These are phyloP conservation scores for Brachyrhaphis roseni DNA, from an alignment of 2,797 vertebrate species.

Conservation along the genomic window DNA sequence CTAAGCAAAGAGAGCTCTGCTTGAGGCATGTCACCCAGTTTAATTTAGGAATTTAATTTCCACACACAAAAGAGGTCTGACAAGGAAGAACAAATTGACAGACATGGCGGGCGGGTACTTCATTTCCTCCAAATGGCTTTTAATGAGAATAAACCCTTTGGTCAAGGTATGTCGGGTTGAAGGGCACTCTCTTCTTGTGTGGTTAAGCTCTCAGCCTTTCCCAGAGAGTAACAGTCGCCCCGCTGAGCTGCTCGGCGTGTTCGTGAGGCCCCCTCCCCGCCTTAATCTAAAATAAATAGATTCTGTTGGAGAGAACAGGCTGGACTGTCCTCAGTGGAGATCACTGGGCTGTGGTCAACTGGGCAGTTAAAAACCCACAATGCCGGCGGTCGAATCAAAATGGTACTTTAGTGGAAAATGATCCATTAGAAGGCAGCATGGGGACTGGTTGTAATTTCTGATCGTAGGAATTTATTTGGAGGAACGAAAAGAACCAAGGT, in stretches of 20 bases:
- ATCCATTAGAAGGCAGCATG: slow-evolving; percentile 57
- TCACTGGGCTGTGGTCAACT: slow-evolving; percentile 58
- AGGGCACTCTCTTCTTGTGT: slow-evolving; percentile 45
- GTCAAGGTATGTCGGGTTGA: slow-evolving; percentile 59
- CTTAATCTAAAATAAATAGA: slow-evolving; percentile 72
- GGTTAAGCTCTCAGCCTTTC: slow-evolving; percentile 36
- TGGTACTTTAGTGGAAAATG: slow-evolving; percentile 53
- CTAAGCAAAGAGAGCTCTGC: slow-evolving; percentile 61
- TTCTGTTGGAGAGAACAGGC: slow-evolving; percentile 50
- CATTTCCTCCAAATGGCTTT: slow-evolving; percentile 70
- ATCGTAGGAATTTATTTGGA: slow-evolving; percentile 44
- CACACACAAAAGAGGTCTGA: slow-evolving; percentile 78
- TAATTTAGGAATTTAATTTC: slow-evolving; percentile 84
- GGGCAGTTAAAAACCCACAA: slow-evolving; percentile 46
- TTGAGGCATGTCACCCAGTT: slow-evolving; percentile 69
- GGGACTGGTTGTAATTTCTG: slow-evolving; percentile 57
- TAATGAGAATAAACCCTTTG: slow-evolving; percentile 66
- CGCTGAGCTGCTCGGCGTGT: slow-evolving; percentile 47
- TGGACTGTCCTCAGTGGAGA: slow-evolving; percentile 44
- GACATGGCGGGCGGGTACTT: slow-evolving; percentile 60
- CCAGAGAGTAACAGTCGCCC: slow-evolving; percentile 19
- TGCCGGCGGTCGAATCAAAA: slow-evolving; percentile 43
- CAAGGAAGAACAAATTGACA: slow-evolving; percentile 74
- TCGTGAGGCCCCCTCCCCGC: slow-evolving; percentile 5
- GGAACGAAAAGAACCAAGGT: slow-evolving; percentile 29